These are phyloP conservation scores for Motacilla tschutschensis DNA, from an alignment of 2,113 vertebrate species.

Conservation along the genomic window DNA sequence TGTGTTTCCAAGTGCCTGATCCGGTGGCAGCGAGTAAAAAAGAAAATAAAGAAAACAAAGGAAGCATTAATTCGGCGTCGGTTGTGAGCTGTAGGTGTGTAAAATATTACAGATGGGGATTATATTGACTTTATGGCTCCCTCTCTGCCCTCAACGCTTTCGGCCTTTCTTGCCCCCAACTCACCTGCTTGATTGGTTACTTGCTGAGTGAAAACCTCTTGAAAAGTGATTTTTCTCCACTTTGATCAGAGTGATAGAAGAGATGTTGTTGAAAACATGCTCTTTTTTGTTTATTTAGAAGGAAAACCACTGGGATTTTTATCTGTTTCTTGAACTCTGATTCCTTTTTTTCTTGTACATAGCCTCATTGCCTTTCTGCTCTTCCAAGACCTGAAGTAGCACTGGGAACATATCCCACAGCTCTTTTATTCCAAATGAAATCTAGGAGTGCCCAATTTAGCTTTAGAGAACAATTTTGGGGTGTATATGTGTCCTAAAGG, in stretches of 20 bases:
- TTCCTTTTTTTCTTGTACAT: neutral
- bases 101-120: neutral
- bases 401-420: neutral
- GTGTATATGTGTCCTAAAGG: neutral
- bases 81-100: neutral
- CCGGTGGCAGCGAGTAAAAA: neutral
- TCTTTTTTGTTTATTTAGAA: neutral
- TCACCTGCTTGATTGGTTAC: neutral
- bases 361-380: neutral
- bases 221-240: neutral
- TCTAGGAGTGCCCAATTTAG: neutral
- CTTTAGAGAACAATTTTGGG: neutral
- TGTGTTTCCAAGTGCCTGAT: neutral
- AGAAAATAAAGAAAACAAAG: neutral
- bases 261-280: neutral
- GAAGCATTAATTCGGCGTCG: neutral
- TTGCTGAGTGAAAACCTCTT: slow-evolving; percentile 5
- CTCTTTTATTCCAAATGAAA: neutral
- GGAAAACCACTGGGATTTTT: neutral
- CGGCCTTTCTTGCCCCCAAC: neutral
- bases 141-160: neutral
- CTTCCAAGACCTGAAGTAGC: neutral
- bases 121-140: neutral
- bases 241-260: neutral
- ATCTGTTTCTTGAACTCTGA: neutral